These are phyloP conservation scores for Muraenolepis orangiensis DNA, from an alignment of 2,797 vertebrate genomes.

Conservation along the genomic window DNA sequence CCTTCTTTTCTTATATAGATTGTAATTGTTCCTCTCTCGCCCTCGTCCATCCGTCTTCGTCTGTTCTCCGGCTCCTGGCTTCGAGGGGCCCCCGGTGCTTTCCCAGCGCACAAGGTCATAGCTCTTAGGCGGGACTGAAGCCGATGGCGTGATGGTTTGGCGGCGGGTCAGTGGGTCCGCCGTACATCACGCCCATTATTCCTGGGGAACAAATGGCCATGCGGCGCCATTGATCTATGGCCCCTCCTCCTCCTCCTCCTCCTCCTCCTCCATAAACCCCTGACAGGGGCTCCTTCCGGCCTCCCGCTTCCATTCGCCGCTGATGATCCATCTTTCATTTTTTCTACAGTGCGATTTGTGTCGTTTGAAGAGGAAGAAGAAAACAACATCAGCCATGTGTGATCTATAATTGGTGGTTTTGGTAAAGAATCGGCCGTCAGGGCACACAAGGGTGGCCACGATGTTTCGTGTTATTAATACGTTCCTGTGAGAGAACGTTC, in stretches of 20 bases:
- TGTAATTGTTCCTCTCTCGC: slow-evolving; percentile 75
- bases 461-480: slow-evolving; percentile 45
- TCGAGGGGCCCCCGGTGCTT: too few relatives aligned
- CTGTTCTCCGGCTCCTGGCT: slow-evolving; percentile 33
- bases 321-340: slow-evolving; percentile 67
- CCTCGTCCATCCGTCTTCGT: slow-evolving; percentile 67
- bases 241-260: slow-evolving; percentile 71
- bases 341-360: slow-evolving; percentile 56
- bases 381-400: too few relatives aligned
- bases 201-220: slow-evolving; percentile 77
- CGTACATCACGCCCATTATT: slow-evolving; percentile 80
- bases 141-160: slow-evolving; percentile 76
- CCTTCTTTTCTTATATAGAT: slow-evolving; percentile 68
- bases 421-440: slow-evolving; percentile 46
- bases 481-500: slow-evolving; percentile 2
- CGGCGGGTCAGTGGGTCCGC: slow-evolving; percentile 73
- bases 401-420: slow-evolving; percentile 65
- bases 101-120: slow-evolving; percentile 74
- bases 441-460: slow-evolving; percentile 44
- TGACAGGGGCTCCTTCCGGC: slow-evolving; percentile 75
- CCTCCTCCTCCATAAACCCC: slow-evolving; percentile 75
- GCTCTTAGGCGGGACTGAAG: slow-evolving; percentile 71
- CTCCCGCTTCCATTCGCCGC: slow-evolving; percentile 61
- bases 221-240: slow-evolving; percentile 77
- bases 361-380: slow-evolving; percentile 42